Evolutionary conservation across 2,797 vertebrate species (phyloP), one percentile per base, ranked within the genome.

Genomic region (Allobates femoralis): DNA sequence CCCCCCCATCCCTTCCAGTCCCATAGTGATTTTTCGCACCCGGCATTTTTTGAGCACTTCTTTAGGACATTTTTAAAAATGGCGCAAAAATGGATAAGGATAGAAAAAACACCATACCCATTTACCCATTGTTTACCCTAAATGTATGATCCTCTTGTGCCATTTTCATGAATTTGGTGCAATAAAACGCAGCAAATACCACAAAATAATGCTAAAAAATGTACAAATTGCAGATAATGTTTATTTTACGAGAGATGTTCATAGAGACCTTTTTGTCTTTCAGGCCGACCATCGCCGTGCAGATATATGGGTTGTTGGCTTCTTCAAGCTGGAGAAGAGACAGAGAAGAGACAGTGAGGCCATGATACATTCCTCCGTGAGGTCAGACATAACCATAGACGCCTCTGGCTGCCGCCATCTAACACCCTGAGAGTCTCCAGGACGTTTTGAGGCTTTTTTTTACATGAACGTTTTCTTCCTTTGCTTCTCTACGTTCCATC

Each of bases 301-400:
- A 87, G 67, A 87, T 87, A 21, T 87, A 87, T 4, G 86, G 86
- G 32, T 87, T 87, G 12, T 84, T 87, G 23, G 86, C 86, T 73
- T 87, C 86, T 80, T 87, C 86, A 7, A 87, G 69, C 86, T 87
- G n/a, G 15, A 56, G 53, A 75, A 74, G 1, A 34, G n/a, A 71
- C 15, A 10, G 23, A 53, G n/a, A 79, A 60, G 53, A 26, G 6
- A 55, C 28, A 34, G 28, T 67, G 0, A 21, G 3, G 64, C 30
- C 32, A 19, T 3, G 18, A 34, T 12, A 67, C 30, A 66, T 16
- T 1, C 30, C 11, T 21, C 7, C 23, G 56, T 21, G 56, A 23
- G 56, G n/a, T 28, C 11, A 62, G 1, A 14, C 14, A 14, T 3
- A 28, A 62, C 2, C 11, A 62, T 3, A 62, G 21, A 10, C 1